Percentiles rank a stretch among this genome's conserved stretches.
phyloP scores from a whole-genome alignment of 2,888 invertebrate species.

The Ennomos fuscantarius region DNA sequence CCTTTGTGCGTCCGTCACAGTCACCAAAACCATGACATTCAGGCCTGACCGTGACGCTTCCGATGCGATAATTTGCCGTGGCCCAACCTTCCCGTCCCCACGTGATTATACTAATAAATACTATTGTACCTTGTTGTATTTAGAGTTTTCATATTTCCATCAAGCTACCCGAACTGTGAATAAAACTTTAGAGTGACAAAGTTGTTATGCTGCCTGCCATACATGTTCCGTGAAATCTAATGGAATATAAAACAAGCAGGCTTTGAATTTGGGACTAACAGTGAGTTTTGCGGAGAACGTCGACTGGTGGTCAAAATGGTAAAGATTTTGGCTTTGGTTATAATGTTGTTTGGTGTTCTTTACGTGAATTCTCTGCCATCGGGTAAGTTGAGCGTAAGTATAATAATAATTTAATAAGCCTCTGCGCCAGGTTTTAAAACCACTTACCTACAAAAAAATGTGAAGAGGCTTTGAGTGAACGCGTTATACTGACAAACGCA shows the following conservation, averaged over 20 bases:
- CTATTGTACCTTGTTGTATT: constrained; percentile 12
- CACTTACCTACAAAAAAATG: too few relatives aligned
- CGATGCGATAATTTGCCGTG: constrained; percentile 44
- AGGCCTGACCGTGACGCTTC: constrained; percentile 50
- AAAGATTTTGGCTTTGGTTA: constrained; percentile 22
- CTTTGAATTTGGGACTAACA: constrained; percentile 8
- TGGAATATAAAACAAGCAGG: constrained; percentile 16
- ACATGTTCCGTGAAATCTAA: not conserved
- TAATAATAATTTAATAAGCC: too few relatives aligned
- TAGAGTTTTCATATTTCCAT: not conserved
- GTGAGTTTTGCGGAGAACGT: constrained; percentile 1
- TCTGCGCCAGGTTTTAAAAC: too few relatives aligned
- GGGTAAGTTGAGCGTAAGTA: constrained; percentile 42
- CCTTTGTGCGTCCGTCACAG: constrained; percentile 52
- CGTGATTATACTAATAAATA: not conserved
- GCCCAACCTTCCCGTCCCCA: constrained; percentile 31
- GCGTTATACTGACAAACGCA: not conserved
- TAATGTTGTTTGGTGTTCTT: constrained; percentile 32
- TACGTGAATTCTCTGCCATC: constrained; percentile 31
- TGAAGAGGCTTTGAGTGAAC: too few relatives aligned
- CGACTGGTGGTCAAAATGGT: constrained; percentile 31
- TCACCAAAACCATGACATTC: constrained; percentile 50
- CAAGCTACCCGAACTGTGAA: not conserved
- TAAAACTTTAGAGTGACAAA: constrained; percentile 8
- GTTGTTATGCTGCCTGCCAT: not conserved